A percentile compares a stretch with the other conserved stretches of the same genome.
Evolutionary conservation across 2,888 invertebrate genomes (phyloP).

Genomic region (Meiosimyza platycephala): DNA sequence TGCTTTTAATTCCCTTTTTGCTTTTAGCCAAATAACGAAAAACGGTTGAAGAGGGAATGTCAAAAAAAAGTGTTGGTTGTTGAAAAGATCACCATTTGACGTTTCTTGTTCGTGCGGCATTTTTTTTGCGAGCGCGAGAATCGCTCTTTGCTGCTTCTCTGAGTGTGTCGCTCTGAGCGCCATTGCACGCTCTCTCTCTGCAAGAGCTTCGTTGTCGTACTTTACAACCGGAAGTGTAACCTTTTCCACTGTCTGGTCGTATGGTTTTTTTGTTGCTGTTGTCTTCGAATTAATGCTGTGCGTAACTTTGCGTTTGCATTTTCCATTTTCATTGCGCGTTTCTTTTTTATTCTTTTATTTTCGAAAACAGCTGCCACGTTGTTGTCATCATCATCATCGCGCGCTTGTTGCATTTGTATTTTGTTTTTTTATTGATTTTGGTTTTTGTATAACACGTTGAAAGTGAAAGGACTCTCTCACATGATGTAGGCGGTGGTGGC

Average conservation of each 20-base stretch:
- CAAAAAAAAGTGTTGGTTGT: constrained; percentile 10
- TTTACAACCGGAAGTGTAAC: constrained; percentile 26
- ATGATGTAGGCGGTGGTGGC: neutral
- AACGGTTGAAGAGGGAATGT: constrained; percentile 28
- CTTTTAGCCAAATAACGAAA: constrained; percentile 27
- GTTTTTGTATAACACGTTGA: neutral
- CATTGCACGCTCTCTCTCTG: neutral
- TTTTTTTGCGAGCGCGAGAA: neutral
- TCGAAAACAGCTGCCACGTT: too few species aligned
- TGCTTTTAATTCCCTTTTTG: neutral
- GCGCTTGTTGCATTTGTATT: constrained; percentile 29
- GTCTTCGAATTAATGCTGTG: constrained; percentile 1
- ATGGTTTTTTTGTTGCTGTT: neutral
- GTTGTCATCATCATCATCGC: neutral
- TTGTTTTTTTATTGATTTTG: constrained; percentile 17
- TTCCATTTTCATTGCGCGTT: neutral
- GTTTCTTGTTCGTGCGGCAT: constrained; percentile 3
- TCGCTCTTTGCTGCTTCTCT: constrained; percentile 2
- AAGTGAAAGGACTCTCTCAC: neutral
- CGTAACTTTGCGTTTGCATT: neutral
- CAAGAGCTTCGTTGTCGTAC: too few species aligned
- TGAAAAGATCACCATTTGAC: constrained; percentile 28
- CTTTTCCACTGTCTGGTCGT: constrained; percentile 15
- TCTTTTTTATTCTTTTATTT: constrained; percentile 1
- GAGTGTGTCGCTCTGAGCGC: neutral